Percentiles rank a stretch among this genome's conserved stretches.
phyloP scores from a whole-genome alignment of 2,888 invertebrate genomes.

The Ectropis crepuscularia region DNA sequence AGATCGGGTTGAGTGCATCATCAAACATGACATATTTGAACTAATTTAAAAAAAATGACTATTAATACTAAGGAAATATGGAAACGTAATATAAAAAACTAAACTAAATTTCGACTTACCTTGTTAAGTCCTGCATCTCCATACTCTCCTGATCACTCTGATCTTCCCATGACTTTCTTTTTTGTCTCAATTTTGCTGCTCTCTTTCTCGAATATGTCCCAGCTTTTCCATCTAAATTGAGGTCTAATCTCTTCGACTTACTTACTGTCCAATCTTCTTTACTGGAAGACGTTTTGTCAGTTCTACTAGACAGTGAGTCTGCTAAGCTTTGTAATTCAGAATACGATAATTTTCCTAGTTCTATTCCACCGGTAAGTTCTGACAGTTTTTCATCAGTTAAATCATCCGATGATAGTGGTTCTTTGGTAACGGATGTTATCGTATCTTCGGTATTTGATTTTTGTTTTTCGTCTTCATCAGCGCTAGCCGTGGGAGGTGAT shows the following conservation, averaged over 20 bases:
- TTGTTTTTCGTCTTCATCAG: conserved; percentile 64
- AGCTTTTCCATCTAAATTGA: conserved; percentile 78
- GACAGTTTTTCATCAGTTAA: conserved; percentile 72
- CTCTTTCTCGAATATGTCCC: conserved; percentile 80
- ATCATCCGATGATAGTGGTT: conserved; percentile 56
- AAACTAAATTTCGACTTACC: conserved; percentile 50
- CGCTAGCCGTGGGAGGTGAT: conserved; percentile 81
- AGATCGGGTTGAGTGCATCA: no score
- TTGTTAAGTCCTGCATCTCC: conserved; percentile 87
- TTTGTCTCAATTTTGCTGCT: conserved; percentile 78
- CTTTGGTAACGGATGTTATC: conserved; percentile 32
- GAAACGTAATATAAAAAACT: no score
- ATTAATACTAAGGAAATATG: no score
- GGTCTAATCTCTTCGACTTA: conserved; percentile 75
- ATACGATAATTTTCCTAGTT: conserved; percentile 73
- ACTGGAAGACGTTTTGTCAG: conserved; percentile 76
- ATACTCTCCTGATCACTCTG: conserved; percentile 88
- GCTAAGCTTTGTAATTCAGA: conserved; percentile 78
- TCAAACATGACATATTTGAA: no score
- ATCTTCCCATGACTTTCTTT: conserved; percentile 89
- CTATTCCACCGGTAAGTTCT: conserved; percentile 74
- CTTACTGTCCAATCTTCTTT: conserved; percentile 76
- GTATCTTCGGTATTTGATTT: conserved; percentile 42
- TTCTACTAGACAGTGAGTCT: conserved; percentile 66
- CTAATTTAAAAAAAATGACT: no score